Percentiles rank a stretch among this genome's conserved stretches.
phyloP scores from a whole-genome alignment of 2,888 invertebrate genomes.

The Entomobrya proxima region DNA sequence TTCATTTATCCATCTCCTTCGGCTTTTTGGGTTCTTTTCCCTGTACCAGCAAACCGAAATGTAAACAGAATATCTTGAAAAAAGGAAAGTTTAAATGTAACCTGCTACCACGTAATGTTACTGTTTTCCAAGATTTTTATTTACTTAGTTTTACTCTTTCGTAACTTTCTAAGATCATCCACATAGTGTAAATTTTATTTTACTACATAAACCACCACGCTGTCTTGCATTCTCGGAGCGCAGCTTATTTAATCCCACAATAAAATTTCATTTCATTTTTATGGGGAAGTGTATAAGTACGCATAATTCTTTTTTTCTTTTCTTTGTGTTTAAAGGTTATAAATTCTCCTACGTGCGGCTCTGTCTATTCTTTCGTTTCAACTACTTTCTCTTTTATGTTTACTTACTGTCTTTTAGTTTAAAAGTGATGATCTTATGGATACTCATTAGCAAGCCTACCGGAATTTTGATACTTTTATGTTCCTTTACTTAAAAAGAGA shows the following conservation, averaged over 20 bases:
- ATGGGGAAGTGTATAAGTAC: neutral
- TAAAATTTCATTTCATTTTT: neutral
- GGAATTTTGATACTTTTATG: neutral
- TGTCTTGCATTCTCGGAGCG: neutral
- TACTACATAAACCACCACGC: neutral
- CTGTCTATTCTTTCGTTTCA: neutral
- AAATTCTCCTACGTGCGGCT: neutral
- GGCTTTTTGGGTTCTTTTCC: no score
- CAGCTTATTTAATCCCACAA: neutral
- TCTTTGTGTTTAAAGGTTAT: no score
- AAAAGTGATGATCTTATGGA: neutral
- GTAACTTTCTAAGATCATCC: neutral
- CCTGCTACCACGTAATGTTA: neutral
- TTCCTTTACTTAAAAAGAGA: neutral
- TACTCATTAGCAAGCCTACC: neutral
- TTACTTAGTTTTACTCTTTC: neutral
- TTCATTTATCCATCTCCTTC: neutral
- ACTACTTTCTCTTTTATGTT: conserved; percentile 7
- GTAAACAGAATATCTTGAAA: no score
- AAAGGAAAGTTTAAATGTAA: neutral
- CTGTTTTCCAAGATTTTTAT: neutral
- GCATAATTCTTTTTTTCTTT: neutral
- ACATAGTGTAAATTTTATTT: neutral
- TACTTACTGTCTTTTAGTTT: neutral
- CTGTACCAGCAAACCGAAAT: neutral